Conservation (phyloP, 2,113 vertebrate species). For the Scolopax mira region DNA sequence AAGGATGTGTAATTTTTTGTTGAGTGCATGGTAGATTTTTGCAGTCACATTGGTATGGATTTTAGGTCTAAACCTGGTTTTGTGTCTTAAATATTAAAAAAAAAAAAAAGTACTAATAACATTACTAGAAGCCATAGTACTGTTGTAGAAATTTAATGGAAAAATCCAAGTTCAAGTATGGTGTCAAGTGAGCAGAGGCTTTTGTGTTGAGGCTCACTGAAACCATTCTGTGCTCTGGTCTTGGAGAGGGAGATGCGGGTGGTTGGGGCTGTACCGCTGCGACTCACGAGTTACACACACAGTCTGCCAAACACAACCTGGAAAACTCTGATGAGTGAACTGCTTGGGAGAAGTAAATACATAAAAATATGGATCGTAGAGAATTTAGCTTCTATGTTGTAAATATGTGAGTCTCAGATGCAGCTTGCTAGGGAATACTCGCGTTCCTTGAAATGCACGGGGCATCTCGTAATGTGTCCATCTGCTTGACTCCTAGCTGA, state of each 20-base stretch:
- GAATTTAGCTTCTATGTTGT: background rate
- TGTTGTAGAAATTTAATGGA: background rate
- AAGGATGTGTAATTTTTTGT: background rate
- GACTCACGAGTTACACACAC: too few species aligned
- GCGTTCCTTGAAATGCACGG: background rate
- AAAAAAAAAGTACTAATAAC: background rate
- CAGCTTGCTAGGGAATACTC: background rate
- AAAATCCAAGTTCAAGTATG: fast-evolving
- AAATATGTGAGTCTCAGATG: background rate
- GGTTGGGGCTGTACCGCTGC: background rate
- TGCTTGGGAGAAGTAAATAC: background rate
- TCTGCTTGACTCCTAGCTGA: constrained; percentile 61
- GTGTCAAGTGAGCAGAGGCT: fast-evolving
- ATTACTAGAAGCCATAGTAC: background rate
- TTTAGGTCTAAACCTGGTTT: background rate
- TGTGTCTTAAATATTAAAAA: background rate
- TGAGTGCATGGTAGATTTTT: background rate
- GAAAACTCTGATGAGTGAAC: background rate
- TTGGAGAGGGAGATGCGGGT: background rate
- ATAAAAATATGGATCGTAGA: fast-evolving
- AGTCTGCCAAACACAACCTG: background rate
- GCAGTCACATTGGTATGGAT: fast-evolving
- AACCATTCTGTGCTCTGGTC: fast-evolving
- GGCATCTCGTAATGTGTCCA: background rate
- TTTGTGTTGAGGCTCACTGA: background rate